These are phyloP conservation scores for Ceramica pisi DNA, from an alignment of 2,888 invertebrate species.

Conservation along the genomic window DNA sequence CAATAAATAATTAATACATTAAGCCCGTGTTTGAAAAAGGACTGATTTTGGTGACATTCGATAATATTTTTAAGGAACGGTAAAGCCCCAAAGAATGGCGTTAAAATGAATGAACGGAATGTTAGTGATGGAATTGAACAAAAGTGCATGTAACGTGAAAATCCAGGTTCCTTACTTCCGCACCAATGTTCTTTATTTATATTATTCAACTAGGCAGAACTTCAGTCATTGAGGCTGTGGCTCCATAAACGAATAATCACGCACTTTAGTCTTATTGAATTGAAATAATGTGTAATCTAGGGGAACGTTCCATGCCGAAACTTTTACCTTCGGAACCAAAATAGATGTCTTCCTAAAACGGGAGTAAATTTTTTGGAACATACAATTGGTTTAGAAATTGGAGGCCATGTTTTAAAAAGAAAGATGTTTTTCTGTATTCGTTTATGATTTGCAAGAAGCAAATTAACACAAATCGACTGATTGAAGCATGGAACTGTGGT, in stretches of 20 bases:
- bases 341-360: constrained; percentile 10
- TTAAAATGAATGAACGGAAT: constrained; percentile 33
- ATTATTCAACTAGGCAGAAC: constrained; percentile 18
- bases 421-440: not conserved
- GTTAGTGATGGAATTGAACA: constrained; percentile 4
- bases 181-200: constrained; percentile 42
- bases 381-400: not conserved
- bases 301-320: constrained; percentile 2
- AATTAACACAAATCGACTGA: constrained; percentile 53
- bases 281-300: constrained; percentile 1
- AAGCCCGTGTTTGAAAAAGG: not conserved
- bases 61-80: constrained; percentile 55
- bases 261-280: not conserved
- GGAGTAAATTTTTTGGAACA: not conserved
- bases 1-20: constrained; percentile 20
- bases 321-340: not conserved
- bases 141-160: constrained; percentile 5
- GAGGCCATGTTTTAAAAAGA: not conserved
- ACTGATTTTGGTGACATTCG: constrained; percentile 31
- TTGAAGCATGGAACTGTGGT: constrained; percentile 61
- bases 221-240: not conserved
- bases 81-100: constrained; percentile 45
- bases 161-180: constrained; percentile 22
- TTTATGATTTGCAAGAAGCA: constrained; percentile 30
- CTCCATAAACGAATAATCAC: constrained; percentile 21